Conservation (phyloP, 30 jellyfish, hydroid and myxozoan species). For the Turritopsis dohrnii region DNA sequence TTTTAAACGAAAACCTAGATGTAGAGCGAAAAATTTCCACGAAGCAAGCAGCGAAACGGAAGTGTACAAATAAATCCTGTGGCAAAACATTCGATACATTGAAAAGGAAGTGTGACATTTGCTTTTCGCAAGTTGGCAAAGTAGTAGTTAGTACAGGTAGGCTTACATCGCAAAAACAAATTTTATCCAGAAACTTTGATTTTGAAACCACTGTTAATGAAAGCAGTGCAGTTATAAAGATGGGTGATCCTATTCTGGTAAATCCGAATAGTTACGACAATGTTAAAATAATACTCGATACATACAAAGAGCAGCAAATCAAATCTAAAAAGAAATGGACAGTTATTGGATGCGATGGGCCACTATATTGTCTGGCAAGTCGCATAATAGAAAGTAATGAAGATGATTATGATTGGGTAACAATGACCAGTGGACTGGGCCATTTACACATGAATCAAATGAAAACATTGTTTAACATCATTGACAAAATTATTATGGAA, state of each 20-base stretch:
- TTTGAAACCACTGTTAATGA: neutral
- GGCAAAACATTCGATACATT: neutral
- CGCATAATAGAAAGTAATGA: neutral
- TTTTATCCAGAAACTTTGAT: neutral
- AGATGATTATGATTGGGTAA: neutral
- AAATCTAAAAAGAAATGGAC: neutral
- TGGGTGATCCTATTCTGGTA: neutral
- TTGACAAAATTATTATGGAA: conserved; percentile 15
- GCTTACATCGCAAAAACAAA: neutral
- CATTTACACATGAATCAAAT: conserved; percentile 21
- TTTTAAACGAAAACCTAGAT: conserved; percentile 1
- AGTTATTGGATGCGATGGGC: neutral
- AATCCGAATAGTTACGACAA: neutral
- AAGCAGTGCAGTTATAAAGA: neutral
- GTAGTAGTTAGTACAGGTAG: neutral
- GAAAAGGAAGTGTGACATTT: conserved; percentile 15
- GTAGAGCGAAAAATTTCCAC: neutral
- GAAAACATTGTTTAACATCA: neutral
- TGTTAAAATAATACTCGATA: neutral
- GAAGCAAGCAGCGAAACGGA: neutral
- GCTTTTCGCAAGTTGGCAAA: neutral
- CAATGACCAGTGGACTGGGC: neutral
- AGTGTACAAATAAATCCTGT: neutral
- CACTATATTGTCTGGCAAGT: neutral
- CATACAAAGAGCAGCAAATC: neutral